Evolutionary conservation across 1,140 invertebrate genomes (phyloP).

Genomic region (Pseudobourletiella spinata): DNA sequence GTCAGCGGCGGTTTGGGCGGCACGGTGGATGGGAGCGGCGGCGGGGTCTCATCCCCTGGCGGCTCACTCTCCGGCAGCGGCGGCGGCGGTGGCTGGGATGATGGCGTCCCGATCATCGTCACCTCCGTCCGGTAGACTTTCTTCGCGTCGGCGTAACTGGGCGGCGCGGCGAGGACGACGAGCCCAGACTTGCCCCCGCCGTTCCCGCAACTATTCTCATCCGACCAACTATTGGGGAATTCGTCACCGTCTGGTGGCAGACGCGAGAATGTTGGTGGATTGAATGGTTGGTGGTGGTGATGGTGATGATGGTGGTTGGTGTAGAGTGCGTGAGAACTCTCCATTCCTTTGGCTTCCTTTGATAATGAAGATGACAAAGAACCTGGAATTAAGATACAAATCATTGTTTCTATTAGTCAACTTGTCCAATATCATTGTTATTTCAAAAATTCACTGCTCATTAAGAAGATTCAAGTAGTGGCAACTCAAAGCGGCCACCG

Average conservation of each 20-base stretch:
- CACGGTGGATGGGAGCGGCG: slow-evolving; percentile 28
- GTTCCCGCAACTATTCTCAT: slow-evolving; percentile 13
- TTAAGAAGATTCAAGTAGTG: too few relatives aligned
- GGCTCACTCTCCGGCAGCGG: slow-evolving; percentile 42
- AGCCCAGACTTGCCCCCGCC: not conserved
- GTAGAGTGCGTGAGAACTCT: slow-evolving; percentile 24
- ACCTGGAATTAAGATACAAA: slow-evolving; percentile 18
- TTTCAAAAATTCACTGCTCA: too few relatives aligned
- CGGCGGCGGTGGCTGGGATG: slow-evolving; percentile 42
- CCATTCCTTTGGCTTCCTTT: slow-evolving; percentile 25
- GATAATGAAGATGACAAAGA: too few relatives aligned
- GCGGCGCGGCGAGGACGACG: too few relatives aligned
- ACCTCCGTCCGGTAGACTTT: slow-evolving; percentile 14
- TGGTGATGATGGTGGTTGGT: too few relatives aligned
- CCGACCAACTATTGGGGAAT: slow-evolving; percentile 50
- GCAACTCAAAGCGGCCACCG: too few relatives aligned
- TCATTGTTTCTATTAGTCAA: not conserved
- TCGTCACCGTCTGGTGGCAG: slow-evolving; percentile 80
- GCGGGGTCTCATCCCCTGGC: slow-evolving; percentile 33
- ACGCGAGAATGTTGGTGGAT: slow-evolving; percentile 48
- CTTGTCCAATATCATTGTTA: not conserved
- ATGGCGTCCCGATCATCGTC: slow-evolving; percentile 28
- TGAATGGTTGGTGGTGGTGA: slow-evolving; percentile 30
- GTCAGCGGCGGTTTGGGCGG: slow-evolving; percentile 17
- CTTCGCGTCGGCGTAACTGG: slow-evolving; percentile 6